Percentiles rank a stretch among this genome's conserved stretches.
Conservation (phyloP, 2,888 invertebrate species). For the Pilophorus perplexus region DNA sequence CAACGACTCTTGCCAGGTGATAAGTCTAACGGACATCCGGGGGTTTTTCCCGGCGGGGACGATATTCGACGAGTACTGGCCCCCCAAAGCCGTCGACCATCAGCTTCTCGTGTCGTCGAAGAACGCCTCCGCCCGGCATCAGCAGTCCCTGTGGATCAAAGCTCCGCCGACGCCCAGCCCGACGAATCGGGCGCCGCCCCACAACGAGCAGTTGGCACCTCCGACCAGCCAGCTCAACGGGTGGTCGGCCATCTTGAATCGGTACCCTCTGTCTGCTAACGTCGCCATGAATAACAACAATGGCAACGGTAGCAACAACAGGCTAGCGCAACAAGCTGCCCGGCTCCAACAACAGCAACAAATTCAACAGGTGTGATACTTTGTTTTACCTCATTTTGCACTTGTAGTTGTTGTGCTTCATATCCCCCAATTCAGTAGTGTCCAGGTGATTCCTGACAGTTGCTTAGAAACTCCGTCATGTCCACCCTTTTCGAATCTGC, state of each 20-base stretch:
- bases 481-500: too few species aligned
- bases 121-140: slow-evolving; percentile 31
- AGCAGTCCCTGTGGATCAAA: slow-evolving; percentile 47
- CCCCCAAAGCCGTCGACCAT: slow-evolving; percentile 80
- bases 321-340: slow-evolving; percentile 1
- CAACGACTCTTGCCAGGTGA: slow-evolving; percentile 85
- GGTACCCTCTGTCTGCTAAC: not conserved
- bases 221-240: slow-evolving; percentile 32
- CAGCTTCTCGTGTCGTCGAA: slow-evolving; percentile 62
- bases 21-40: slow-evolving; percentile 84
- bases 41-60: slow-evolving; percentile 88
- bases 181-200: not conserved
- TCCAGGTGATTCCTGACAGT: too few species aligned
- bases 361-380: slow-evolving; percentile 3
- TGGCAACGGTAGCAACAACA: not conserved
- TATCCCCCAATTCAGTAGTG: not conserved
- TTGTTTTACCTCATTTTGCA: too few species aligned
- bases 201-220: not conserved
- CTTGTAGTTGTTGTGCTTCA: not conserved
- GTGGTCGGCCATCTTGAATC: slow-evolving; percentile 38
- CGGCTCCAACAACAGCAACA: slow-evolving; percentile 30
- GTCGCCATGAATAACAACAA: not conserved
- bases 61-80: slow-evolving; percentile 90
- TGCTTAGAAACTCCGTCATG: too few species aligned
- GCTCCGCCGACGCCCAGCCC: slow-evolving; percentile 47